A percentile compares a stretch with the other conserved stretches of the same genome.
phyloP scores from a whole-genome alignment of 2,888 invertebrate genomes.

The Axea sp. region DNA sequence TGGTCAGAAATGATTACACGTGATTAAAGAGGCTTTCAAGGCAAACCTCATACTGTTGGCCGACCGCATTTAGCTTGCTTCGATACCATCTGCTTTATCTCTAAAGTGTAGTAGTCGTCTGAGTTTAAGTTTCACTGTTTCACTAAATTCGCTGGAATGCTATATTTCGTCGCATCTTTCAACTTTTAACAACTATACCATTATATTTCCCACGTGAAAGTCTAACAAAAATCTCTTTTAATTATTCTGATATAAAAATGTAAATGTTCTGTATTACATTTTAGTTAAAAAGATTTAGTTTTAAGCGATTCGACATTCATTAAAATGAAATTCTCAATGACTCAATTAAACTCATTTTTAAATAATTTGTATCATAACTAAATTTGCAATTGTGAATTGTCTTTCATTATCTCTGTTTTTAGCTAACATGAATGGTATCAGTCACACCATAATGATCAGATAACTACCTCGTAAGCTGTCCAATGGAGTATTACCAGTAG shows the following conservation, averaged over 20 bases:
- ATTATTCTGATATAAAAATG: too few species aligned
- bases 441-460: constrained; percentile 73
- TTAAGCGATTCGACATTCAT: too few species aligned
- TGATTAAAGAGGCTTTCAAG: constrained; percentile 70
- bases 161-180: too few species aligned
- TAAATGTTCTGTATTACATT: too few species aligned
- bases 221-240: too few species aligned
- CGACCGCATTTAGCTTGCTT: constrained; percentile 69
- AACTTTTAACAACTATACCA: too few species aligned
- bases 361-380: constrained; percentile 9
- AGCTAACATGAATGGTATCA: constrained; percentile 73
- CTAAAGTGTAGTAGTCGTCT: constrained; percentile 69
- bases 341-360: too few species aligned
- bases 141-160: too few species aligned
- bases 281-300: too few species aligned
- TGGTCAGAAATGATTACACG: constrained; percentile 71
- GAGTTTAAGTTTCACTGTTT: too few species aligned
- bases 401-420: constrained; percentile 52
- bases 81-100: constrained; percentile 73
- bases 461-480: constrained; percentile 75
- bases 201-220: too few species aligned
- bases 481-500: constrained; percentile 69
- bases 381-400: constrained; percentile 40
- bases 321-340: too few species aligned
- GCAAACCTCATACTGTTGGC: constrained; percentile 64